Evolutionary conservation across 2,888 invertebrate species (phyloP).

Genomic region (Fragum whitleyi): DNA sequence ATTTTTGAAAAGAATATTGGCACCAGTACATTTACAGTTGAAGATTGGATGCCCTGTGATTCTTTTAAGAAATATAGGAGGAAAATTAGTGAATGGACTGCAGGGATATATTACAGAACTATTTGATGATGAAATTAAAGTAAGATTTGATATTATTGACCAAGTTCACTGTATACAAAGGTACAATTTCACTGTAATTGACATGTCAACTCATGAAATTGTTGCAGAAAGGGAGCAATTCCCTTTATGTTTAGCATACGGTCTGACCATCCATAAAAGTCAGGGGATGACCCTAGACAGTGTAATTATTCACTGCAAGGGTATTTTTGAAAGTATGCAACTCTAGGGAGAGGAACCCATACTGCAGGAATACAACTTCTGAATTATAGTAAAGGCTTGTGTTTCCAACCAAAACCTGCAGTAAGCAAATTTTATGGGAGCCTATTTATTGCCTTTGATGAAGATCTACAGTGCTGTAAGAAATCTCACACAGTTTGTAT

Average conservation of each 20-base stretch:
- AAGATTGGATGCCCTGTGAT: constrained; percentile 50
- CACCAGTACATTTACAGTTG: constrained; percentile 39
- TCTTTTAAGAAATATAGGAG: constrained; percentile 48
- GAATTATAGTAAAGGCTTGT: constrained; percentile 39
- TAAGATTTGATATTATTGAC: background rate
- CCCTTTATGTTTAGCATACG: constrained; percentile 40
- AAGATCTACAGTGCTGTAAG: constrained; percentile 19
- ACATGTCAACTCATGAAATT: constrained; percentile 19
- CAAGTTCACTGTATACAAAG: constrained; percentile 1
- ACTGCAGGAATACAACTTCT: constrained; percentile 20
- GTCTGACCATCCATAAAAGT: constrained; percentile 46
- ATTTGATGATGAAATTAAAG: constrained; percentile 7
- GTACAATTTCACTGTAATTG: constrained; percentile 27
- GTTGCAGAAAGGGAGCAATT: constrained; percentile 43
- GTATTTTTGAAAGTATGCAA: constrained; percentile 41
- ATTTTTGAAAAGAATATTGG: constrained; percentile 42
- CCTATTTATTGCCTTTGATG: background rate
- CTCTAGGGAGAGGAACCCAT: constrained; percentile 33
- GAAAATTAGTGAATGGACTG: constrained; percentile 53
- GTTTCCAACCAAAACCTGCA: constrained; percentile 26
- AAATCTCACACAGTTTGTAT: background rate
- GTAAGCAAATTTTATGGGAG: constrained; percentile 38
- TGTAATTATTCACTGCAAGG: constrained; percentile 34
- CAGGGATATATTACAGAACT: constrained; percentile 12
- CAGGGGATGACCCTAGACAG: constrained; percentile 53